These are phyloP conservation scores for Prionace glauca DNA, from an alignment of 2,797 vertebrate species.

Conservation along the genomic window DNA sequence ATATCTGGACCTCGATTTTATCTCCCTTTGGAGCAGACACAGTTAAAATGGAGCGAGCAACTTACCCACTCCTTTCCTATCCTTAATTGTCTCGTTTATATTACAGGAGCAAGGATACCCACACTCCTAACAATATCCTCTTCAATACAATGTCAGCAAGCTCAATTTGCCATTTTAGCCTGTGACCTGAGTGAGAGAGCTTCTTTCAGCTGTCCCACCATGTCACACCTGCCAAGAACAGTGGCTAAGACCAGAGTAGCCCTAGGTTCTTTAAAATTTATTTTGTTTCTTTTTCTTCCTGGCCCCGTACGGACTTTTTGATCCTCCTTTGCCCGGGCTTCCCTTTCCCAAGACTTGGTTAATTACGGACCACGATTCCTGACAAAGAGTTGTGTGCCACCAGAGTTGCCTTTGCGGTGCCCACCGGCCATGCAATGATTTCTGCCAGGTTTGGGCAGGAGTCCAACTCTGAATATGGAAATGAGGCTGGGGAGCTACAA, in stretches of 20 bases:
- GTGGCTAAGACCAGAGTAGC: neutral
- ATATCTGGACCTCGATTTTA: neutral
- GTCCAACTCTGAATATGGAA: neutral
- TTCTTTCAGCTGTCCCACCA: too few species aligned
- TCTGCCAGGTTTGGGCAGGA: neutral
- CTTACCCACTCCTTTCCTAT: neutral
- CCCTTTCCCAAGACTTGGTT: neutral
- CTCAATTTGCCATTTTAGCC: neutral
- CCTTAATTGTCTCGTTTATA: neutral
- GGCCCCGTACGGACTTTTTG: neutral
- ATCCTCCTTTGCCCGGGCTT: neutral
- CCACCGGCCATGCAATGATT: neutral
- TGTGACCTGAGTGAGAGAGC: too few species aligned
- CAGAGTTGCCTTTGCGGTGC: neutral
- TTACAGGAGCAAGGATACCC: neutral
- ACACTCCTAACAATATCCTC: neutral
- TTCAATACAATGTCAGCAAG: neutral
- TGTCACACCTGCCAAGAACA: neutral
- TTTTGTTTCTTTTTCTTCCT: neutral
- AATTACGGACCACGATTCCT: neutral
- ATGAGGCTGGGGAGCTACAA: neutral
- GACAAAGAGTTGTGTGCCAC: too few species aligned
- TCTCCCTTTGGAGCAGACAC: too few species aligned
- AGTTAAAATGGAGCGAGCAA: neutral
- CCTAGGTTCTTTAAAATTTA: neutral